Evolutionary conservation across 2,888 invertebrate species (phyloP).

Genomic region (Ophioninae sp.): DNA sequence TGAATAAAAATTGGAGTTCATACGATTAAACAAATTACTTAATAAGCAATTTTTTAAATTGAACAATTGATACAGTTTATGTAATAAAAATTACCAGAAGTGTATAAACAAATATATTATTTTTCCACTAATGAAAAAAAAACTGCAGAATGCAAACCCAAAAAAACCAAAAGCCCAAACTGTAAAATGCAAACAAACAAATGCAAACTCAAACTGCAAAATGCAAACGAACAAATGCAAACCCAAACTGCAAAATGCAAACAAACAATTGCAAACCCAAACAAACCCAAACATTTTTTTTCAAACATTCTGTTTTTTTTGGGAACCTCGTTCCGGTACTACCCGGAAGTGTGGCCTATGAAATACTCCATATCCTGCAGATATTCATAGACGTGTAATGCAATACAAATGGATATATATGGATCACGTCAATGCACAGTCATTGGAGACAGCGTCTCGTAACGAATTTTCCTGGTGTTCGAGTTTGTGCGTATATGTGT

Average conservation of each 20-base stretch:
- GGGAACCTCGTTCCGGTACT: not conserved
- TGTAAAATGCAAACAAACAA: too few relatives aligned
- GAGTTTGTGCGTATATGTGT: constrained; percentile 1
- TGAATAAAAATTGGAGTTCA: too few relatives aligned
- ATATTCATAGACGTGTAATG: not conserved
- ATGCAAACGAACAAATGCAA: too few relatives aligned
- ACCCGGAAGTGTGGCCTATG: not conserved
- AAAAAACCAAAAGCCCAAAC: too few relatives aligned
- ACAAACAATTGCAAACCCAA: too few relatives aligned
- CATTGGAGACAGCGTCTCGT: constrained; percentile 32
- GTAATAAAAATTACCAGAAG: not conserved
- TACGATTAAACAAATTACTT: not conserved
- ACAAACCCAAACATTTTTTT: not conserved
- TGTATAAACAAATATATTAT: not conserved
- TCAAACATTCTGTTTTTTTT: not conserved
- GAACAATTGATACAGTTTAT: not conserved
- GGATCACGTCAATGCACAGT: constrained; percentile 14
- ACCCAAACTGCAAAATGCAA: too few relatives aligned
- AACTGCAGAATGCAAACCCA: too few relatives aligned
- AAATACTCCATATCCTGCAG: not conserved
- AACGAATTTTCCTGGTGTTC: constrained; percentile 44
- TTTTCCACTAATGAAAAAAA: too few relatives aligned
- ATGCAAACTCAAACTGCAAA: too few relatives aligned
- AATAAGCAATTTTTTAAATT: not conserved
- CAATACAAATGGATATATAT: not conserved